A percentile compares a stretch with the other conserved stretches of the same genome.
Conservation (phyloP, 1,140 invertebrate species). For the Euglossa dilemma region DNA sequence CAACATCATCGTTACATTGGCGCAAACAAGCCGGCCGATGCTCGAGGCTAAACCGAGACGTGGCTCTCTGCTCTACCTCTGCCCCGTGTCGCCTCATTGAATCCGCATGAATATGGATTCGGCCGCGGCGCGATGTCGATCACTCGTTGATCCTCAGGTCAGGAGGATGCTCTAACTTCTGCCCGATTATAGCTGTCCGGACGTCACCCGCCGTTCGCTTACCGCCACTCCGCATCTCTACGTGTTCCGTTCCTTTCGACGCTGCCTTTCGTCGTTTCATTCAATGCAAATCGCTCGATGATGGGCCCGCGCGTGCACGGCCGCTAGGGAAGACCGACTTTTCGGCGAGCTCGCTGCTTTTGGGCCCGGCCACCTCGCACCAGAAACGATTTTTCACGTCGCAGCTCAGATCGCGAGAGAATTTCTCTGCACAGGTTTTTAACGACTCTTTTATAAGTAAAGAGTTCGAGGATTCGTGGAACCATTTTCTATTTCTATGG, state of each 20-base stretch:
- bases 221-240: background rate
- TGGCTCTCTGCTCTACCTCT: slow-evolving; percentile 23
- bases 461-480: no score
- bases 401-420: no score
- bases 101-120: slow-evolving; percentile 78
- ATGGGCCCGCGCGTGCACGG: no score
- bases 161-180: slow-evolving; percentile 59
- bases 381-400: no score
- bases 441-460: no score
- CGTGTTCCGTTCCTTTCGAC: background rate
- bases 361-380: no score
- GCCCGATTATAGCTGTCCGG: slow-evolving; percentile 19
- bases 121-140: slow-evolving; percentile 41
- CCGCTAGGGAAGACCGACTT: no score
- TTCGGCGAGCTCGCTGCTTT: no score
- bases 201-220: background rate
- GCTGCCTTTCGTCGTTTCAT: background rate
- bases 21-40: slow-evolving; percentile 71
- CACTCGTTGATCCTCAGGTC: slow-evolving; percentile 66
- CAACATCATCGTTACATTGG: slow-evolving; percentile 78
- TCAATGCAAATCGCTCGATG: slow-evolving; percentile 4
- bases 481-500: no score
- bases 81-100: slow-evolving; percentile 33
- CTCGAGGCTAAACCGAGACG: slow-evolving; percentile 63
- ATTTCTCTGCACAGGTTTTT: no score